phyloP scores from a whole-genome alignment of 2,888 invertebrate genomes.

The Euphydryas editha region DNA sequence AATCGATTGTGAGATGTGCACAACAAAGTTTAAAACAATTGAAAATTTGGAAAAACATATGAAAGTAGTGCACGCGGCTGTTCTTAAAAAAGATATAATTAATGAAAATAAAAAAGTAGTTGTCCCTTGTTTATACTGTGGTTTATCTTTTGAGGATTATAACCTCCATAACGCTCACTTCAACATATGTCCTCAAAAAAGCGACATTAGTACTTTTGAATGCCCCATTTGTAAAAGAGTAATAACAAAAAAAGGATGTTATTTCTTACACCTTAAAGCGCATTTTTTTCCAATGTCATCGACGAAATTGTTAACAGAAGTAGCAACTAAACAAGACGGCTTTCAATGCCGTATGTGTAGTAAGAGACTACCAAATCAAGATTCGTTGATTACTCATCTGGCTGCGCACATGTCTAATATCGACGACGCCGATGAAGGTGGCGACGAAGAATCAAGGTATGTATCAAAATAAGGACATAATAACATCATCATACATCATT shows the following conservation, averaged over 20 bases:
- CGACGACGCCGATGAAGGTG: slow-evolving; percentile 55
- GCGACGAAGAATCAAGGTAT: slow-evolving; percentile 64
- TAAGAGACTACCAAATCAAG: slow-evolving; percentile 64
- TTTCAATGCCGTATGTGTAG: slow-evolving; percentile 71
- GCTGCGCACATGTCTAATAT: slow-evolving; percentile 72
- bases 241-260: slow-evolving; percentile 55
- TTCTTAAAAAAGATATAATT: slow-evolving; percentile 46
- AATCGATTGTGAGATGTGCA: slow-evolving; percentile 66
- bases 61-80: slow-evolving; percentile 69
- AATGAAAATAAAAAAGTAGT: slow-evolving; percentile 44
- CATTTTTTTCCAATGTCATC: slow-evolving; percentile 57
- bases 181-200: slow-evolving; percentile 56
- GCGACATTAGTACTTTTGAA: slow-evolving; percentile 50
- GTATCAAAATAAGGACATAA: slow-evolving; percentile 7
- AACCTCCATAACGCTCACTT: slow-evolving; percentile 64
- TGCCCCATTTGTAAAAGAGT: slow-evolving; percentile 67
- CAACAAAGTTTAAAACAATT: slow-evolving; percentile 63
- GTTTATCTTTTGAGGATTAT: slow-evolving; percentile 61
- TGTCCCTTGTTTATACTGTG: slow-evolving; percentile 70
- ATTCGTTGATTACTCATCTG: slow-evolving; percentile 67
- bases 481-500: no score
- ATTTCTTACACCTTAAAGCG: slow-evolving; percentile 62
- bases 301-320: slow-evolving; percentile 18
- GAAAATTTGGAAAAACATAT: slow-evolving; percentile 73
- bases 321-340: slow-evolving; percentile 11